Base-by-base conservation (phyloP, 2,113 vertebrate species). In the Amblyopsis rosae region DNA sequence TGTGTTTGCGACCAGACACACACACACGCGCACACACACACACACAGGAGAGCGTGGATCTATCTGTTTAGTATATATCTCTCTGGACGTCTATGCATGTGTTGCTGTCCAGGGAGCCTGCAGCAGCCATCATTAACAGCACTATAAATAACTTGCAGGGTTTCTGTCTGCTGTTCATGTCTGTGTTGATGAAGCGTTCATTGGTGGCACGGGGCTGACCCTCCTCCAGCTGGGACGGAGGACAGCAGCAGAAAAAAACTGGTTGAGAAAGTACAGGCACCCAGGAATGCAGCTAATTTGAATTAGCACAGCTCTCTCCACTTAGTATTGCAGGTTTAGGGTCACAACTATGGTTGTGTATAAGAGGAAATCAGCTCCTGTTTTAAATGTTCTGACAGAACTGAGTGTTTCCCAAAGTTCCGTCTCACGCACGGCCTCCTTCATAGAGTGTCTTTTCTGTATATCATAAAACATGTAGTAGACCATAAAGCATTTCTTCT, bases 131-230 rank as follows among this genome's bases (percentile, higher is more conserved):
- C 56, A 72, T 80, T 67, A 79, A 48, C 68, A 15, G 60, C 41
- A 15, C 53, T 19, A 48, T 17, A 62, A 83, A 75, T 81, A 79
- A 55, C 63, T 12, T 16, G 11, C 17, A 58, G 66, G 60, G 69
- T 80, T 41, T 48, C 69, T 73, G 13, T 35, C 4, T 67, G 47
- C 57, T 72, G 15, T 64, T 57, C 15, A 13, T 58, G 54, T 74
- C 56, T 48, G 60, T 57, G 59, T 56, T 77, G 50, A 76, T 65
- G 60, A 73, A 19, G 19, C 56, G 45, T 82, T 73, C 10, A 60
- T 75, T 67, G 69, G 51, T 61, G 26, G 51, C 26, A 26, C 45
- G 35, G 65, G 11, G 19, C 68, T 57, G 41, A 45, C 17, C 33
- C 35, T 71, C 13, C 55, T 11, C 55, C 9, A 2, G 58, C 26